phyloP scores from a whole-genome alignment of 2,888 invertebrate species.

The Acanthoscelides obtectus region DNA sequence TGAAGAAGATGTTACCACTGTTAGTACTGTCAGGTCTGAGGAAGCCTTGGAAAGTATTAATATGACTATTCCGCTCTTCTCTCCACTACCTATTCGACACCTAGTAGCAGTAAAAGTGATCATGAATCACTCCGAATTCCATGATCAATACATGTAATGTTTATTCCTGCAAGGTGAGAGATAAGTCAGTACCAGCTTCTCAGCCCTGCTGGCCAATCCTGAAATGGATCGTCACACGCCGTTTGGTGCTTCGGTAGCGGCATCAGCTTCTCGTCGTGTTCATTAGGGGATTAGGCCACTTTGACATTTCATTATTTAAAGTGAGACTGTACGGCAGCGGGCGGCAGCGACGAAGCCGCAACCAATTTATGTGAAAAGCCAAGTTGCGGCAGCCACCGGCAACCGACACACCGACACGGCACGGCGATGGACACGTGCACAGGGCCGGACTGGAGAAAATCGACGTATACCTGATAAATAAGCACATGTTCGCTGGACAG shows the following conservation, averaged over 20 bases:
- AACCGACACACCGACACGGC: background rate
- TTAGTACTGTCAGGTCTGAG: too few species aligned
- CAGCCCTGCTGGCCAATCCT: background rate
- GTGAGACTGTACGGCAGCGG: slow-evolving; percentile 37
- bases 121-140: too few species aligned
- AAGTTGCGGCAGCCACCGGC: slow-evolving; percentile 8
- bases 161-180: too few species aligned
- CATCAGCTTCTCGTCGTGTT: slow-evolving; percentile 23
- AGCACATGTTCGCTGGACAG: too few species aligned
- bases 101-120: too few species aligned
- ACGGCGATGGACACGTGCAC: background rate
- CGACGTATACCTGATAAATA: too few species aligned
- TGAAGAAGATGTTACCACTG: too few species aligned
- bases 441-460: background rate
- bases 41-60: too few species aligned
- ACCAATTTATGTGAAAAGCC: slow-evolving; percentile 42
- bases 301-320: slow-evolving; percentile 47
- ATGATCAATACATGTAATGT: too few species aligned
- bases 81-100: too few species aligned
- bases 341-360: slow-evolving; percentile 31
- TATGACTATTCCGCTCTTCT: too few species aligned
- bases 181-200: too few species aligned
- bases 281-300: slow-evolving; percentile 43
- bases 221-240: background rate
- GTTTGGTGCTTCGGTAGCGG: background rate